Base-by-base conservation (phyloP, 2,113 vertebrate species). In the Phasianus colchicus region DNA sequence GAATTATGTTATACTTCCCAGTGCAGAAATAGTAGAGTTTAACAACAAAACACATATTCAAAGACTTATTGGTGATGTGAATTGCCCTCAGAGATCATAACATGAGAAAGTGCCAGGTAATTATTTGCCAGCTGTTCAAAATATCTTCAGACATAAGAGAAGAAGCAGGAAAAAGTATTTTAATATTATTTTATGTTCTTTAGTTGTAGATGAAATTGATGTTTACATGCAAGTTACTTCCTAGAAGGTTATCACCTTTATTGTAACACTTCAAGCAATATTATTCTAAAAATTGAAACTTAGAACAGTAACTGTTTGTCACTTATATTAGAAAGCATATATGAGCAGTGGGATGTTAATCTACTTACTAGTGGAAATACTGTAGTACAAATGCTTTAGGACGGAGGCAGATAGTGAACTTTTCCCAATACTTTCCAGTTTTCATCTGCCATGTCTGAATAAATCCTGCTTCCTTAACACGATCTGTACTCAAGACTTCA, bases 401-500 rank as follows among this genome's bases (percentile, higher is more conserved):
- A 54, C 7, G 38, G 69, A 75, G 55, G 48, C 63, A 76, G 5
- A 1, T 13, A 10, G 2, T 52, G 58, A 78, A 34, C 63, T 58
- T 69, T 6, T 25, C 32, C 32, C 58, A 42, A 0, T n/a, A 8
- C 10, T 83, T 75, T 17, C 30, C 45, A 1, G 19, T 34, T 60
- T 80, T 78, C 3, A 57, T 72, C 16, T 66, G 57, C 57, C 11
- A 1, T 30, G 24, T 74, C 32, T 86, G 47, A 86, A 83, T 57
- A 83, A 92, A 64, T 54, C n/a, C 18, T 76, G 0, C 14, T 92
- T 97, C 94, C 95, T 97, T 96, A 97, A 79, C 86, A 29, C 27
- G 97, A 80, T 2, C 63, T 58, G 42, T 52, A 36, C 43, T 58
- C 40, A 95, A 99, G 99, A 99, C 97, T 98, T 99, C 83, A 99